phyloP scores from a whole-genome alignment of 2,113 vertebrate genomes.

The Dicrurus megarhynchus region DNA sequence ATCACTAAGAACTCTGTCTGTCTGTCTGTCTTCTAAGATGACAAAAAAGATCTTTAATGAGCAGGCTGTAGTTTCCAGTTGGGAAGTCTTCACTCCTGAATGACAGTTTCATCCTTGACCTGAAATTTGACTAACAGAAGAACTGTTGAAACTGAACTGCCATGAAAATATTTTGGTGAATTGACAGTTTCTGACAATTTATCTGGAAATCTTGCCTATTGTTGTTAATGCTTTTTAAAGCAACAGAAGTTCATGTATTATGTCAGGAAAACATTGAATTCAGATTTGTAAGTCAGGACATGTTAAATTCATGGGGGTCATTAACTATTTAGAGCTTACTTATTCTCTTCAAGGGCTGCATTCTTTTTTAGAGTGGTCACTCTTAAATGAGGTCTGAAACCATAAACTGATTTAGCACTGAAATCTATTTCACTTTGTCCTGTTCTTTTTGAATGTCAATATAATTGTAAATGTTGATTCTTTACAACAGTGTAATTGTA shows the following conservation, averaged over 20 bases:
- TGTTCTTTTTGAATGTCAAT: background rate
- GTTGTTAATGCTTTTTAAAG: background rate
- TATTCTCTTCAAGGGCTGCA: background rate
- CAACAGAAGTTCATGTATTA: background rate
- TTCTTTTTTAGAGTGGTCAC: background rate
- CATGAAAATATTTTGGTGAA: background rate
- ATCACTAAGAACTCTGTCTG: background rate
- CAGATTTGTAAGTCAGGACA: background rate
- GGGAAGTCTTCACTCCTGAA: background rate
- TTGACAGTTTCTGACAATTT: background rate
- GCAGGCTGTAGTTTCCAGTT: background rate
- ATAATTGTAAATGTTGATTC: background rate
- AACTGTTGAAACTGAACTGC: background rate
- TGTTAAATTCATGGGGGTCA: background rate
- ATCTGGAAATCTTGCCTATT: background rate
- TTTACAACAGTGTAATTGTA: background rate
- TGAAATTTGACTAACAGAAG: background rate
- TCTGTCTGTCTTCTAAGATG: background rate
- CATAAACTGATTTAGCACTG: background rate
- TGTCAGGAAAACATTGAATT: background rate
- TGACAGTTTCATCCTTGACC: background rate
- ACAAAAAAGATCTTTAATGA: background rate
- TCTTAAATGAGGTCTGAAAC: background rate
- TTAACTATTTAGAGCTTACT: background rate
- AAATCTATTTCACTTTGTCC: background rate